phyloP scores from a whole-genome alignment of 1,140 invertebrate species.

The Drosophila pectinifera region DNA sequence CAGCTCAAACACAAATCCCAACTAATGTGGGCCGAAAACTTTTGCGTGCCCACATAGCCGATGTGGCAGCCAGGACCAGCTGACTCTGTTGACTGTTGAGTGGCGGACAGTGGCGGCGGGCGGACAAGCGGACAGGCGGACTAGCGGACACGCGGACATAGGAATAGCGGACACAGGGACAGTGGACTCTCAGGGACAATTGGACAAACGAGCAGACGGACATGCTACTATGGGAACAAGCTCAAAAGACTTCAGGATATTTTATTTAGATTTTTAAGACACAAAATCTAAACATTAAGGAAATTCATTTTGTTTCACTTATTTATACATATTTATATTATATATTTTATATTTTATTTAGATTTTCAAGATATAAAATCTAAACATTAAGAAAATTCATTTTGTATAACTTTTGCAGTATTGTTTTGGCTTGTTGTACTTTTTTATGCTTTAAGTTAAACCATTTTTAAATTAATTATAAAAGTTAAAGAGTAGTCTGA shows the following conservation, averaged over 20 bases:
- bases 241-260: not conserved
- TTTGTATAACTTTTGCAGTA: no score
- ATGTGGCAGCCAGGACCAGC: conserved; percentile 52
- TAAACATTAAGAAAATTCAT: no score
- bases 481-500: no score
- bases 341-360: no score
- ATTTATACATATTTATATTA: no score
- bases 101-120: conserved; percentile 45
- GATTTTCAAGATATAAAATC: no score
- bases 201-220: not conserved
- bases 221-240: not conserved
- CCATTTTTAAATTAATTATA: no score
- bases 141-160: conserved; percentile 1
- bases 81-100: conserved; percentile 81
- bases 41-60: conserved; percentile 64
- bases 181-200: conserved; percentile 16
- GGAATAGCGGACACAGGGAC: conserved; percentile 4
- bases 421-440: no score
- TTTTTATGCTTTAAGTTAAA: no score
- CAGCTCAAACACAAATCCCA: conserved; percentile 80
- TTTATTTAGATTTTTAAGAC: not conserved
- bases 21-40: conserved; percentile 81
- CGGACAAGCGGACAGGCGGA: conserved; percentile 24
- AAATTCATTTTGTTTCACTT: no score
- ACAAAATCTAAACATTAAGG: no score